These are phyloP conservation scores for Drosophila ezoana DNA, from an alignment of 2,888 invertebrate species.

Conservation along the genomic window DNA sequence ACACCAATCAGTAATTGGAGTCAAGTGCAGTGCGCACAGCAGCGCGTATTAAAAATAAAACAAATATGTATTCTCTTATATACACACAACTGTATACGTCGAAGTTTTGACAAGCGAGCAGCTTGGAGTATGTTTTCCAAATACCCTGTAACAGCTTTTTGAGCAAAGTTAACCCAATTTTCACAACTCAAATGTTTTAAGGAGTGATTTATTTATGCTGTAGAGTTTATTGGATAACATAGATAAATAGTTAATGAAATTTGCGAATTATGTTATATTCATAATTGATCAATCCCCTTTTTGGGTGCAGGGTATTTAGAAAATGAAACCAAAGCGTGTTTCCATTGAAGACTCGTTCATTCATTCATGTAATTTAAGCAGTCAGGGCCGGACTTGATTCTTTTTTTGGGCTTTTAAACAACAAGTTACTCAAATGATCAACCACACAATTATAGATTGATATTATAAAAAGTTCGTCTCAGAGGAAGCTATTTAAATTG, in stretches of 20 bases:
- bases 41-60: constrained; percentile 25
- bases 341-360: constrained; percentile 26
- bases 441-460: background rate
- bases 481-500: too few relatives aligned
- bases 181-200: too few relatives aligned
- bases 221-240: background rate
- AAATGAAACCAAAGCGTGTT: background rate
- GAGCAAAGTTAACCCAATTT: background rate
- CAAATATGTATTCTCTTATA: constrained; percentile 6
- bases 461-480: too few relatives aligned
- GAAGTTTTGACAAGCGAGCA: background rate
- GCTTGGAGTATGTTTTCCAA: background rate
- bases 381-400: background rate
- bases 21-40: constrained; percentile 63
- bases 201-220: too few relatives aligned
- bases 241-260: background rate
- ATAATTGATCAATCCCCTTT: background rate
- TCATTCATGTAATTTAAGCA: constrained; percentile 30
- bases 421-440: background rate
- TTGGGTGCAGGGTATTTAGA: constrained; percentile 17
- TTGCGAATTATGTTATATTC: background rate
- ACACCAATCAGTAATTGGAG: constrained; percentile 74
- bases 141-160: background rate
- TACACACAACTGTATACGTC: background rate
- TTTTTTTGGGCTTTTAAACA: background rate